Conservation (phyloP, 1,140 invertebrate genomes). For the Anastrepha obliqua region DNA sequence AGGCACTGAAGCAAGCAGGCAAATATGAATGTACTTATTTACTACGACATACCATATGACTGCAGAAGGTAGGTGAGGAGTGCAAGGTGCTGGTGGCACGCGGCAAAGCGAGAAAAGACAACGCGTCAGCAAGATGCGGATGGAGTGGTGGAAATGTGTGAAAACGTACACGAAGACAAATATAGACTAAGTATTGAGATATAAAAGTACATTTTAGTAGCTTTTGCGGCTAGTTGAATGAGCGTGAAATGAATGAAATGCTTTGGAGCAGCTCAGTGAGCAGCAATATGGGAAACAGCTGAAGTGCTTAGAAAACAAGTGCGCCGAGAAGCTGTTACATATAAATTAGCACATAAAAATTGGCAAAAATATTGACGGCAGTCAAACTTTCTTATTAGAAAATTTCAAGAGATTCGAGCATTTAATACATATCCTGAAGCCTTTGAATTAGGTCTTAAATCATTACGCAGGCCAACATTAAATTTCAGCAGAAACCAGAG, state of each 20-base stretch:
- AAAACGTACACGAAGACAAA: not conserved
- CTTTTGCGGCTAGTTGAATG: not conserved
- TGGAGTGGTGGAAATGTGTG: not conserved
- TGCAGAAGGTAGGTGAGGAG: not conserved
- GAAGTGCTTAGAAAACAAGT: too few relatives aligned
- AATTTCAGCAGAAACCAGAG: too few relatives aligned
- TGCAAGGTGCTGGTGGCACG: not conserved
- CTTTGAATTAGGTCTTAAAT: too few relatives aligned
- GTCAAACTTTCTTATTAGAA: too few relatives aligned
- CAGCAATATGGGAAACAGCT: not conserved
- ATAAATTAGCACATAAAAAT: too few relatives aligned
- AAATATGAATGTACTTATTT: constrained; percentile 3
- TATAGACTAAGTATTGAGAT: not conserved
- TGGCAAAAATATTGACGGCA: too few relatives aligned
- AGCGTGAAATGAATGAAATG: not conserved
- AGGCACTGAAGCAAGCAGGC: constrained; percentile 34
- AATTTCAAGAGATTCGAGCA: too few relatives aligned
- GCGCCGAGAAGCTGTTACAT: too few relatives aligned
- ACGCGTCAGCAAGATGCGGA: not conserved
- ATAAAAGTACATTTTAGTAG: not conserved
- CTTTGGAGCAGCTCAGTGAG: not conserved
- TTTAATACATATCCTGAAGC: too few relatives aligned
- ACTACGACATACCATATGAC: not conserved
- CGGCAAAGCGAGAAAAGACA: constrained; percentile 21
- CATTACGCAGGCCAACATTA: too few relatives aligned